These are phyloP conservation scores for Oikopleura albicans DNA, from an alignment of 23 tunicate species.

Conservation along the genomic window DNA sequence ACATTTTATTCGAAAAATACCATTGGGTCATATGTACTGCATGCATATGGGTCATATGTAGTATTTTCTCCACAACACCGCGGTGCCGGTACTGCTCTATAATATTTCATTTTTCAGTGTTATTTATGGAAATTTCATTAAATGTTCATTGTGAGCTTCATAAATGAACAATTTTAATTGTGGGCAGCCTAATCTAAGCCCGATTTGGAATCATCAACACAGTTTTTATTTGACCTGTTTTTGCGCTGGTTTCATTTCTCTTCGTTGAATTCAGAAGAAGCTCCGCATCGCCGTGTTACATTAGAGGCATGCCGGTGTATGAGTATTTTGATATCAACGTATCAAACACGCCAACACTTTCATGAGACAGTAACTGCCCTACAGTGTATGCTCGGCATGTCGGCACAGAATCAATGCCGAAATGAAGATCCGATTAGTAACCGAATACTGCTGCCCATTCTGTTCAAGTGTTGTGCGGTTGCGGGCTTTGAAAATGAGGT, in stretches of 20 bases:
- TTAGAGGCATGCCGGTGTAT: background rate
- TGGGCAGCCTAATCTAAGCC: too few relatives aligned
- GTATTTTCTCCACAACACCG: too few relatives aligned
- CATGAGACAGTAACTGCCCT: background rate
- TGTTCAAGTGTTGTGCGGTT: background rate
- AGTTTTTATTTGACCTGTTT: background rate
- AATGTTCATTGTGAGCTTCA: too few relatives aligned
- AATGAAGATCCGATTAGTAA: background rate
- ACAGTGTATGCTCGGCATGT: background rate
- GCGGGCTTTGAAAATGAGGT: background rate
- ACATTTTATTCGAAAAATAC: too few relatives aligned
- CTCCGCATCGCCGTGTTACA: background rate
- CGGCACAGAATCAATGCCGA: background rate
- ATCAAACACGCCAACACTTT: background rate
- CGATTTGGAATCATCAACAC: background rate
- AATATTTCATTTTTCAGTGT: too few relatives aligned
- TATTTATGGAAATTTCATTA: too few relatives aligned
- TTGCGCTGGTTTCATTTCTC: background rate
- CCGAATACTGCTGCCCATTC: background rate
- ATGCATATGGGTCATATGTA: too few relatives aligned
- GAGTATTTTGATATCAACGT: background rate
- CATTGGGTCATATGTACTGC: too few relatives aligned
- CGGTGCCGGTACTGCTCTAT: too few relatives aligned
- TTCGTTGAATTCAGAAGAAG: background rate
- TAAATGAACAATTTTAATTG: too few relatives aligned